phyloP scores from a whole-genome alignment of 2,113 vertebrate genomes.

The Orthonyx spaldingii region DNA sequence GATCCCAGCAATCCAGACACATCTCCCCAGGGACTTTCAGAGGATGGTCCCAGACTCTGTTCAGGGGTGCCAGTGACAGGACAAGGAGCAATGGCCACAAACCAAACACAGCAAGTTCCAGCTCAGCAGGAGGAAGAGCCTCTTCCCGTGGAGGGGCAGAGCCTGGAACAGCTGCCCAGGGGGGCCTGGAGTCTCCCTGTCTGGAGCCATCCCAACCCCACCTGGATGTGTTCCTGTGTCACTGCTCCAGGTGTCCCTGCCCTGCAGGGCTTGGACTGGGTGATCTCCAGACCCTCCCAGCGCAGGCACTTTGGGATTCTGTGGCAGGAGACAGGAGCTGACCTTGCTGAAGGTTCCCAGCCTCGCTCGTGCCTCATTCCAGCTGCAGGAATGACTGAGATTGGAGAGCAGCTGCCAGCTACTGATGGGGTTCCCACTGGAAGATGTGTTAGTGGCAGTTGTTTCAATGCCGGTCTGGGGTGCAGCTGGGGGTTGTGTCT shows the following conservation, averaged over 20 bases:
- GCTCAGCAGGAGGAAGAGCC: neutral
- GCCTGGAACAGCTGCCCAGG: neutral
- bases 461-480: neutral
- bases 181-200: neutral
- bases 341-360: neutral
- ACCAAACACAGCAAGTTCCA: neutral
- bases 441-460: accelerated
- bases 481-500: accelerated
- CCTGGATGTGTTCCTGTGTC: neutral
- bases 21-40: neutral
- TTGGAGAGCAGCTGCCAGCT: accelerated
- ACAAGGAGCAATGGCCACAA: neutral
- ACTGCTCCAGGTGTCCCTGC: neutral
- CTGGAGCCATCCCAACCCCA: neutral
- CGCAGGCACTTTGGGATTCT: accelerated
- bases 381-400: accelerated
- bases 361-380: accelerated
- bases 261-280: neutral
- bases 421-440: accelerated
- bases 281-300: neutral
- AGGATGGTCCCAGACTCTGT: neutral
- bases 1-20: neutral
- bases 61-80: neutral
- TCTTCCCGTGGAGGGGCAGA: neutral
- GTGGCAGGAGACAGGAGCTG: neutral